phyloP scores from a whole-genome alignment of 2,797 vertebrate species.

The Scyliorhinus canicula region DNA sequence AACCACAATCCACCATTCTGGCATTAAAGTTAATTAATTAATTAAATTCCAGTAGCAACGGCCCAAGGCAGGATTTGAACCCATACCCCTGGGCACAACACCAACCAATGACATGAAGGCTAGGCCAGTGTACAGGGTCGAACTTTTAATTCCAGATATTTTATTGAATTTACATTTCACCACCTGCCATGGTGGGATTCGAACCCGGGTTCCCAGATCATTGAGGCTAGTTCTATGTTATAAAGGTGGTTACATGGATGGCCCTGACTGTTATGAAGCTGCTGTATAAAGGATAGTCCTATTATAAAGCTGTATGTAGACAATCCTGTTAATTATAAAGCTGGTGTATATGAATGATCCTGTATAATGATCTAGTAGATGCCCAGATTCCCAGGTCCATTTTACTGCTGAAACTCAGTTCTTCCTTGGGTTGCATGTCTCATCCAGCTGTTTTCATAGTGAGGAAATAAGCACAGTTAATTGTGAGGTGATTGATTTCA shows the following conservation, averaged over 20 bases:
- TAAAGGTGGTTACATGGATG: neutral
- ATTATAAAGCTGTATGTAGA: neutral
- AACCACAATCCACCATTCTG: too few species aligned
- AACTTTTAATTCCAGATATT: too few species aligned
- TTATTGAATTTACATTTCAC: too few species aligned
- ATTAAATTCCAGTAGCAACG: too few species aligned
- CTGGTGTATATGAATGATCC: neutral
- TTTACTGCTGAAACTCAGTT: neutral
- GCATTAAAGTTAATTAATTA: too few species aligned
- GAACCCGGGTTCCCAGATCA: too few species aligned
- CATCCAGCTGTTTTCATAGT: constrained; percentile 1
- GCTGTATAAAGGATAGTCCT: neutral
- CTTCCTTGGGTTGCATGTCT: neutral
- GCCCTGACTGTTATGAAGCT: neutral
- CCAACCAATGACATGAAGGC: too few species aligned
- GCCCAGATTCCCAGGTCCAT: neutral
- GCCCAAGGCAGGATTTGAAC: too few species aligned
- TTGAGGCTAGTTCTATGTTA: too few species aligned
- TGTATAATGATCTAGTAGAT: neutral
- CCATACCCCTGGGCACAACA: too few species aligned
- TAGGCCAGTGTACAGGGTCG: too few species aligned
- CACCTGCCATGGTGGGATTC: too few species aligned
- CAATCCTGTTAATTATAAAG: neutral
- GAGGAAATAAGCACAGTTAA: neutral
- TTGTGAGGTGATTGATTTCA: constrained; percentile 11